Conservation (phyloP, 2,113 vertebrate genomes). For the Psilopsiagon aurifrons region DNA sequence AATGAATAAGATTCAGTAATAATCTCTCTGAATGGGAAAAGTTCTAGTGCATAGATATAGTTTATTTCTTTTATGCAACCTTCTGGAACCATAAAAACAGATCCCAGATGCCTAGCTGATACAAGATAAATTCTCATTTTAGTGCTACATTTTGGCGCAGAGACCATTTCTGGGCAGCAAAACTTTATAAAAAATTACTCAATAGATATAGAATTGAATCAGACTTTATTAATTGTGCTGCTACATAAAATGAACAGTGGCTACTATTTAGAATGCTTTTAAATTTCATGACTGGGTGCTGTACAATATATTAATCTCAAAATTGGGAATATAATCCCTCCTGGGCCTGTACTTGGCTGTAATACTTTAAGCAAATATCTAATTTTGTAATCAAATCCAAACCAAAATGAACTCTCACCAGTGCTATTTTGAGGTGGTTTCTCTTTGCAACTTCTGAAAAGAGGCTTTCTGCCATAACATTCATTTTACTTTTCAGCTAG, state of each 20-base stretch:
- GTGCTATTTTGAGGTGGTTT: constrained; percentile 40
- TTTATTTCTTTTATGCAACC: constrained; percentile 29
- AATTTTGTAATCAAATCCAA: constrained; percentile 40
- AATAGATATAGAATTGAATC: not conserved
- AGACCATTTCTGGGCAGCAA: not conserved
- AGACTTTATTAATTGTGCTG: constrained; percentile 22
- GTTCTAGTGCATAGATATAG: not conserved
- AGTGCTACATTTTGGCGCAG: not conserved
- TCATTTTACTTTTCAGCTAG: constrained; percentile 2
- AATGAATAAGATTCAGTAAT: constrained; percentile 6
- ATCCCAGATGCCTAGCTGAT: constrained; percentile 28
- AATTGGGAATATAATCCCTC: constrained; percentile 34
- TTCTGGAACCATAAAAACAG: constrained; percentile 35
- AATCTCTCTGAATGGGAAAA: not conserved
- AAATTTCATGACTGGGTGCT: constrained; percentile 19
- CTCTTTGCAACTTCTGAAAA: constrained; percentile 16
- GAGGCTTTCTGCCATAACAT: not conserved
- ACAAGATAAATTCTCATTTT: constrained; percentile 32
- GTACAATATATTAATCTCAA: constrained; percentile 37
- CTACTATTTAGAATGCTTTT: constrained; percentile 24
- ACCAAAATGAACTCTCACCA: constrained; percentile 11
- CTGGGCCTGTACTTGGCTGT: not conserved
- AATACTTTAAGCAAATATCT: constrained; percentile 40
- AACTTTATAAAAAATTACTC: not conserved
- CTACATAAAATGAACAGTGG: not conserved